phyloP scores from a whole-genome alignment of 2,113 vertebrate species.

The Bagarius yarrelli region DNA sequence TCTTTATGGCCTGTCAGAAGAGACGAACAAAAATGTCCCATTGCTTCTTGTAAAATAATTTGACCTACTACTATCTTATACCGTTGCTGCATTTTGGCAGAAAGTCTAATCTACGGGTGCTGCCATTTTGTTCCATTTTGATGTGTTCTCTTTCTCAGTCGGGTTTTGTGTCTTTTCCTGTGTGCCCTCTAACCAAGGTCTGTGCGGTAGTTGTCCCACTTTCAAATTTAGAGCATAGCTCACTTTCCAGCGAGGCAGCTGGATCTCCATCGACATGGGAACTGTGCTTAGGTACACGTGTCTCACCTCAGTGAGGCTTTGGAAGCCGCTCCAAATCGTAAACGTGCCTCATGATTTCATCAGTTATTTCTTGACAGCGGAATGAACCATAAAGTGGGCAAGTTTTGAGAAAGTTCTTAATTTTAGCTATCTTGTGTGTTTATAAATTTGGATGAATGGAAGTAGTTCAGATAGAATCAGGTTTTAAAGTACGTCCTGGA shows the following conservation, averaged over 20 bases:
- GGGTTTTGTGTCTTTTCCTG: constrained; percentile 22
- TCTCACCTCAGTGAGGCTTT: constrained; percentile 24
- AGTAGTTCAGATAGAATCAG: constrained; percentile 33
- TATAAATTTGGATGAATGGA: constrained; percentile 29
- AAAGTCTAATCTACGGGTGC: background rate
- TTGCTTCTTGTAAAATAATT: background rate
- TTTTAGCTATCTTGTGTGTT: constrained; percentile 12
- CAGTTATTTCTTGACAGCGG: constrained; percentile 15
- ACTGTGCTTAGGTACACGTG: constrained; percentile 4
- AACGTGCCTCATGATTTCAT: constrained; percentile 15
- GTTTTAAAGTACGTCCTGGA: constrained; percentile 32
- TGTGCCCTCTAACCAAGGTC: constrained; percentile 39
- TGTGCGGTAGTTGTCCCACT: constrained; percentile 43
- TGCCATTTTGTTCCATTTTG: constrained; percentile 11
- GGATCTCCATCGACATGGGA: constrained; percentile 26
- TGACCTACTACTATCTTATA: background rate
- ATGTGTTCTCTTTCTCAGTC: constrained; percentile 13
- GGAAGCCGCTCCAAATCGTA: constrained; percentile 5
- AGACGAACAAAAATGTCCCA: background rate
- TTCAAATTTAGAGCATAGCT: constrained; percentile 44
- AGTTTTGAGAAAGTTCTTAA: constrained; percentile 3
- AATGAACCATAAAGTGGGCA: background rate
- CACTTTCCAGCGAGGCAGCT: constrained; percentile 23
- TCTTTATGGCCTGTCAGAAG: background rate
- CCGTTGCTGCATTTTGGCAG: background rate